Percentiles rank a stretch among this genome's conserved stretches.
Conservation (phyloP, 1,140 invertebrate genomes). For the Lethrus apterus region DNA sequence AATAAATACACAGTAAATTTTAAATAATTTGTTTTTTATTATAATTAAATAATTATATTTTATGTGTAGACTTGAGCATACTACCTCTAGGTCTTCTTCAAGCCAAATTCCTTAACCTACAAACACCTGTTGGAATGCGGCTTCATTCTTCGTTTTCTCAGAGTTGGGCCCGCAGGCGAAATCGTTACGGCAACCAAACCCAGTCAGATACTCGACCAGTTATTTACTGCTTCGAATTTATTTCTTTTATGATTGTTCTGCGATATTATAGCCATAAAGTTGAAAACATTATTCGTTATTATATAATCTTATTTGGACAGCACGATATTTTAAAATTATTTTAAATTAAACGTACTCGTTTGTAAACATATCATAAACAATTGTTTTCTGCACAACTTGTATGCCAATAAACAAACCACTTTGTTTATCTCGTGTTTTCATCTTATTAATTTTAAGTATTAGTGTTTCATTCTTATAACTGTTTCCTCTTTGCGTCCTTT, state of each 20-base stretch:
- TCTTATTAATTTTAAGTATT: neutral
- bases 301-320: neutral
- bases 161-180: slow-evolving; percentile 22
- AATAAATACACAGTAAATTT: no score
- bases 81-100: slow-evolving; percentile 23
- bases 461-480: neutral
- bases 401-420: neutral
- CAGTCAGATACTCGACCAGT: slow-evolving; percentile 6
- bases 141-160: slow-evolving; percentile 33
- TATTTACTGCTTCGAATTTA: slow-evolving; percentile 7
- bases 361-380: neutral
- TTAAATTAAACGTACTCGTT: neutral
- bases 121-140: slow-evolving; percentile 41
- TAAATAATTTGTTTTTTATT: no score
- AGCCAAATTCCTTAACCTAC: slow-evolving; percentile 39
- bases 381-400: neutral
- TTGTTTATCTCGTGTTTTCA: neutral
- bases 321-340: neutral
- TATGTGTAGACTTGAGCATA: no score
- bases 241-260: no score
- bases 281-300: neutral
- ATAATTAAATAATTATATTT: no score
- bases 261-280: no score
- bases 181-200: slow-evolving; percentile 20
- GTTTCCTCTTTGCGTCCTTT: neutral